A percentile compares a stretch with the other conserved stretches of the same genome.
Conservation (phyloP, 2,113 vertebrate species). For the Anarrhichthys ocellatus region DNA sequence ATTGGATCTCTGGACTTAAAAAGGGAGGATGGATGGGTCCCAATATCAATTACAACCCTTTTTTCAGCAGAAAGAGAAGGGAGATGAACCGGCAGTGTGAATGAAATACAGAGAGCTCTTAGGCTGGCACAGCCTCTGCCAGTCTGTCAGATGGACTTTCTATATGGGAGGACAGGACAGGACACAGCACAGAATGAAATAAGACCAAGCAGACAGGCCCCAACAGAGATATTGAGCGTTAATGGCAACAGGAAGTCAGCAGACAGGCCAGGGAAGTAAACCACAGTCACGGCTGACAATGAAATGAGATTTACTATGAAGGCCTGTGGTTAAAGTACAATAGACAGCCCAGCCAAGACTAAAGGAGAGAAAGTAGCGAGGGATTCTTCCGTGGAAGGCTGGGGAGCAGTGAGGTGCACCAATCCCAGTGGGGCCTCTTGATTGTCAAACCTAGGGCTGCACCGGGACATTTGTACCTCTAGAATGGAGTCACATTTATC, state of each 20-base stretch:
- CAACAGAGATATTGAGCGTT: constrained; percentile 81
- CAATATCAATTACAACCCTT: constrained; percentile 84
- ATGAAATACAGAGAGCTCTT: constrained; percentile 80
- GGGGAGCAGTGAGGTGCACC: constrained; percentile 67
- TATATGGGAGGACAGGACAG: constrained; percentile 71
- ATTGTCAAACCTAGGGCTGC: constrained; percentile 66
- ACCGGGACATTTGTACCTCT: constrained; percentile 70
- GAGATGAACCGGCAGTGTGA: constrained; percentile 75
- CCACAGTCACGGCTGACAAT: constrained; percentile 77
- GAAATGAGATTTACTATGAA: constrained; percentile 82
- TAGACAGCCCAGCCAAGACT: constrained; percentile 65
- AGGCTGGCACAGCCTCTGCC: constrained; percentile 60
- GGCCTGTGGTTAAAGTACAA: constrained; percentile 78
- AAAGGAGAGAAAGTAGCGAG: constrained; percentile 53
- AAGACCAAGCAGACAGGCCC: constrained; percentile 76
- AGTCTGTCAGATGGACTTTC: constrained; percentile 79
- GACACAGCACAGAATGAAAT: constrained; percentile 77
- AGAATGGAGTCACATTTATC: constrained; percentile 78
- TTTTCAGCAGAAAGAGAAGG: constrained; percentile 70
- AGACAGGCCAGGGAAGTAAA: constrained; percentile 77
- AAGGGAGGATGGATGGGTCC: constrained; percentile 82
- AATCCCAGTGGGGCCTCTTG: constrained; percentile 65
- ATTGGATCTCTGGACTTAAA: constrained; percentile 82
- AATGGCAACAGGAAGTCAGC: constrained; percentile 82
- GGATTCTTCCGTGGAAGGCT: constrained; percentile 57